Percentiles rank a stretch among this genome's conserved stretches.
Evolutionary conservation across 2,888 invertebrate species (phyloP).

Genomic region (Lasioglossum malachurum): DNA sequence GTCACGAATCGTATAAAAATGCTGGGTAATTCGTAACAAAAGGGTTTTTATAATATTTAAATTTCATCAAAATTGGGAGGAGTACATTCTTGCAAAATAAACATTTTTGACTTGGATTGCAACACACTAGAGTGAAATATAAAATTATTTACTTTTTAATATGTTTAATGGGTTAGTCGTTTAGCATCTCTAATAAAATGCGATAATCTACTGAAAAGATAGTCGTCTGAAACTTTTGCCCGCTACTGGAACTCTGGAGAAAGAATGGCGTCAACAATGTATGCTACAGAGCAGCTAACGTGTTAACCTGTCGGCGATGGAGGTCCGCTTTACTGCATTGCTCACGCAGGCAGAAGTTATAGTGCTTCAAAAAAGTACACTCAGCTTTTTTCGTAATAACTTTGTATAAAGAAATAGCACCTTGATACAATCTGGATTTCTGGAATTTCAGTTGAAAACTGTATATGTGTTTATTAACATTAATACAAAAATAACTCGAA

Average conservation of each 20-base stretch:
- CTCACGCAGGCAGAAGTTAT: not conserved
- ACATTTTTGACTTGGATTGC: no score
- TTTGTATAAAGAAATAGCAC: not conserved
- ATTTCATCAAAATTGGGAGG: no score
- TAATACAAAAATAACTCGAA: not conserved
- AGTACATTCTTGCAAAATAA: no score
- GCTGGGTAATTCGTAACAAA: no score
- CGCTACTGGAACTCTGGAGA: not conserved
- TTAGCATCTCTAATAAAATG: no score
- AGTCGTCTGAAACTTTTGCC: no score
- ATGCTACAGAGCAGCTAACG: not conserved
- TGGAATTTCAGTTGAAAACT: not conserved
- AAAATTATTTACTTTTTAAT: no score
- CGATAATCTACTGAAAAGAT: no score
- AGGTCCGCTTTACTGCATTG: not conserved
- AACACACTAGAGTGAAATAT: no score
- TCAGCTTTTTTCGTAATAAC: constrained; percentile 2
- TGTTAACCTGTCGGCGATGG: not conserved
- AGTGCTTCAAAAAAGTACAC: not conserved
- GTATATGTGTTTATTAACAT: not conserved
- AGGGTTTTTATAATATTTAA: no score
- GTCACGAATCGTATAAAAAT: not conserved
- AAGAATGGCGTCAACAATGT: not conserved
- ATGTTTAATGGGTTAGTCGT: no score
- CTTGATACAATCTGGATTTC: not conserved